Evolutionary conservation across 2,888 invertebrate genomes (phyloP).

Genomic region (Physocephala rufipes): DNA sequence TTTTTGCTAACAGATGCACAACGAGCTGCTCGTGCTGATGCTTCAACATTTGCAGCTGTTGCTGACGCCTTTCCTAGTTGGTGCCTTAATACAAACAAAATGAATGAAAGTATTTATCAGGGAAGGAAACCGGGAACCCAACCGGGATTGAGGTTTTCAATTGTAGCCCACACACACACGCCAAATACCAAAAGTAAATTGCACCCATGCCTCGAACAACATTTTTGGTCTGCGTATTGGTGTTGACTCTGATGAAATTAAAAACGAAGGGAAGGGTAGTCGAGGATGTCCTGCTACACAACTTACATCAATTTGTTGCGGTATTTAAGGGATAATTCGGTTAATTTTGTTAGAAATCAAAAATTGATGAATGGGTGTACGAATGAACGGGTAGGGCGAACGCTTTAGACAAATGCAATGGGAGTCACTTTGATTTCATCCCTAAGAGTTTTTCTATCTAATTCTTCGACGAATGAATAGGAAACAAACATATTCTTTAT

Average conservation of each 20-base stretch:
- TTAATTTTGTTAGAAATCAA: conserved; percentile 28
- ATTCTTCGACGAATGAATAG: no score
- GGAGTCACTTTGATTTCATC: no score
- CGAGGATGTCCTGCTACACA: conserved; percentile 25
- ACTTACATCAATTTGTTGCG: conserved; percentile 31
- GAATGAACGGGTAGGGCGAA: neutral
- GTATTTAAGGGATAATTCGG: conserved; percentile 35
- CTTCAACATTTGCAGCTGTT: conserved; percentile 14
- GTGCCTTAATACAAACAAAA: conserved; percentile 29
- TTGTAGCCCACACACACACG: no score
- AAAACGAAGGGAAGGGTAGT: conserved; percentile 14
- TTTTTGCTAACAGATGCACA: conserved; percentile 34
- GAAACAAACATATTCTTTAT: no score
- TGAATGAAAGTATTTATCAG: neutral
- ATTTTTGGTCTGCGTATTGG: conserved; percentile 38
- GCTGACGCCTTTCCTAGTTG: conserved; percentile 26
- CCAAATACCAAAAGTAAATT: neutral
- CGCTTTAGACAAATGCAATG: no score
- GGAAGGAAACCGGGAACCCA: no score
- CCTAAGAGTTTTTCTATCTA: no score
- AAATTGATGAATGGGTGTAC: conserved; percentile 2
- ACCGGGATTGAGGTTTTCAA: neutral
- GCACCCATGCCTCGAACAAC: conserved; percentile 20
- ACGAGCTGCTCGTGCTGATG: conserved; percentile 9
- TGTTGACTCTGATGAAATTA: conserved; percentile 33